Percentiles rank a stretch among this genome's conserved stretches.
phyloP scores from a whole-genome alignment of 2,888 invertebrate species.

The Torymus auratus region DNA sequence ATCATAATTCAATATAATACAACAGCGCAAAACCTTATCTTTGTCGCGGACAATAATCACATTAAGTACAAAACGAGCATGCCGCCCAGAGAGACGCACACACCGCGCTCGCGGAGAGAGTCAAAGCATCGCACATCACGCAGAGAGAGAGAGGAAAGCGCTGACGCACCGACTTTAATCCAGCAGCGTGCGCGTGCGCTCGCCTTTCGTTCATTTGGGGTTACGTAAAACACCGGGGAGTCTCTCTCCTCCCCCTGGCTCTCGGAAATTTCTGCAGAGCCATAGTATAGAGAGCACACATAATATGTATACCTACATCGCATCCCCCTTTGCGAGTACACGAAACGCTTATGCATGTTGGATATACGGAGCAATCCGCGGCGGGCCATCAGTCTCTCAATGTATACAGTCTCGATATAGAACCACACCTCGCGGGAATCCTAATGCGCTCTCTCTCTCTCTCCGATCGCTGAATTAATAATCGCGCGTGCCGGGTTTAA shows the following conservation, averaged over 20 bases:
- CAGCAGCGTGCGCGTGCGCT: slow-evolving; percentile 43
- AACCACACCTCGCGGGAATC: slow-evolving; percentile 31
- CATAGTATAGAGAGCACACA: slow-evolving; percentile 11
- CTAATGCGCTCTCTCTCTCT: slow-evolving; percentile 25
- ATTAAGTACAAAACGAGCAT: slow-evolving; percentile 19
- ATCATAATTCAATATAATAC: neutral
- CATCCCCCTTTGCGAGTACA: neutral
- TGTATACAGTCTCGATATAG: neutral
- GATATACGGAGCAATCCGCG: neutral
- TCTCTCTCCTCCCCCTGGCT: slow-evolving; percentile 1
- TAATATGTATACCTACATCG: neutral
- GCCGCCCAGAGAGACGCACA: too few relatives aligned
- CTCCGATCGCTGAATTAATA: slow-evolving; percentile 43
- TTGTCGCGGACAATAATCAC: slow-evolving; percentile 15
- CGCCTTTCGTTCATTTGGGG: slow-evolving; percentile 53
- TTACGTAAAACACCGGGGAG: slow-evolving; percentile 62
- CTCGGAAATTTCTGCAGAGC: slow-evolving; percentile 23
- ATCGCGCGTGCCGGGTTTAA: slow-evolving; percentile 14
- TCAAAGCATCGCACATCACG: neutral
- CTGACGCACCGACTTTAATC: slow-evolving; percentile 72
- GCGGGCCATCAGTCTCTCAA: neutral
- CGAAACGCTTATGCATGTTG: neutral
- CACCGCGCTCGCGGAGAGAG: too few relatives aligned
- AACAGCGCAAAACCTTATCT: too few relatives aligned
- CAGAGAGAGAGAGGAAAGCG: slow-evolving; percentile 62